Percentiles rank a stretch among this genome's conserved stretches.
Conservation (phyloP, 2,797 vertebrate genomes). For the Leucoraja ocellata region DNA sequence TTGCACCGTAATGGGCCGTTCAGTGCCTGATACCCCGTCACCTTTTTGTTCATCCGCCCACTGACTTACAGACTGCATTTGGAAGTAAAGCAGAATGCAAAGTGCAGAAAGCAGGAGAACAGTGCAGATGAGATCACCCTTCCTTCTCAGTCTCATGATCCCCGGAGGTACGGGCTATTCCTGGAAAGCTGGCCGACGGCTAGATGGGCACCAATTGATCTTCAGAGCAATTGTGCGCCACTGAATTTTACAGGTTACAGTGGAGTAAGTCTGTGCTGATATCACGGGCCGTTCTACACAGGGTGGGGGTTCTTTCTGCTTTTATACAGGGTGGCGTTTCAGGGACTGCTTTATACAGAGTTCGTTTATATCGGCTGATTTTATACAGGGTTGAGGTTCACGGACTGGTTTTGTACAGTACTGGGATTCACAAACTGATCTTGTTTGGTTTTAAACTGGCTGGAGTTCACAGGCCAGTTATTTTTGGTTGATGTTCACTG, state of each 20-base stretch:
- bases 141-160: conserved; percentile 73
- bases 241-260: neutral
- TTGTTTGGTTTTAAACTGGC: neutral
- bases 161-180: neutral
- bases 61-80: conserved; percentile 52
- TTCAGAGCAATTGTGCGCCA: conserved; percentile 27
- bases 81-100: conserved; percentile 72
- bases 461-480: neutral
- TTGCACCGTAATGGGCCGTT: conserved; percentile 53
- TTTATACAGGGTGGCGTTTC: neutral
- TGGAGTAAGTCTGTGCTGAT: neutral
- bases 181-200: conserved; percentile 37
- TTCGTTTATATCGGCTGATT: neutral
- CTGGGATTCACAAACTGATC: neutral
- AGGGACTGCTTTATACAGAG: neutral
- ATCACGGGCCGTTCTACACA: neutral
- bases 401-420: neutral
- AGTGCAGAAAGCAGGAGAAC: conserved; percentile 66
- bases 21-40: conserved; percentile 55
- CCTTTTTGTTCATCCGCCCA: conserved; percentile 47
- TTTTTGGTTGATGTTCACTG: neutral
- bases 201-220: conserved; percentile 35
- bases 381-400: neutral
- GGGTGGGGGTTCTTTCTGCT: neutral
- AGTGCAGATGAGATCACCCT: conserved; percentile 76